Evolutionary conservation across 1,140 invertebrate species (phyloP).

Genomic region (Neotoxoptera formosana): DNA sequence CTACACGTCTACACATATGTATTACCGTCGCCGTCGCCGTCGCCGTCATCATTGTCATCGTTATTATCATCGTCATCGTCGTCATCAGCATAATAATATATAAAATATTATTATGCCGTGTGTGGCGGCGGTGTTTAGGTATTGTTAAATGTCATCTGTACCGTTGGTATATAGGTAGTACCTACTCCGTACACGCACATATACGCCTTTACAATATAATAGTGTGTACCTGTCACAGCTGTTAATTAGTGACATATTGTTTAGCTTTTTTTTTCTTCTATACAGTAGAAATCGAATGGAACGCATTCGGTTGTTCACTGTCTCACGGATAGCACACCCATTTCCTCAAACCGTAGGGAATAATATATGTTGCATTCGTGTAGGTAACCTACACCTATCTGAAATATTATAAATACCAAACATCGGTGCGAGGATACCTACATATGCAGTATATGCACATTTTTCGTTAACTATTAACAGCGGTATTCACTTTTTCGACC

Average conservation of each 20-base stretch:
- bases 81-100: background rate
- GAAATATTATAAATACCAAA: background rate
- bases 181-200: background rate
- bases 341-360: constrained; percentile 25
- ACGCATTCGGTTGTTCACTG: constrained; percentile 50
- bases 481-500: constrained; percentile 9
- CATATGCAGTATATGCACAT: background rate
- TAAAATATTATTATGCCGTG: background rate
- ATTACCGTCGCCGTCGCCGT: background rate
- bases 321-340: constrained; percentile 55
- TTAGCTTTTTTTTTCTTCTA: constrained; percentile 46
- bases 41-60: too few relatives aligned
- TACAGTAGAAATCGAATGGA: constrained; percentile 51
- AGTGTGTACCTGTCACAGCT: constrained; percentile 55
- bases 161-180: background rate
- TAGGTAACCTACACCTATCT: background rate
- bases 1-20: too few relatives aligned
- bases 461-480: background rate
- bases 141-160: constrained; percentile 57
- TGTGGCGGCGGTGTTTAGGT: background rate
- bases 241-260: constrained; percentile 58
- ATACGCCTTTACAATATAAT: background rate
- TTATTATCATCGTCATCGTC: background rate
- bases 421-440: background rate
- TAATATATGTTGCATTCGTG: background rate